phyloP scores from a whole-genome alignment of 2,113 vertebrate genomes.

The Gracilinanus agilis region DNA sequence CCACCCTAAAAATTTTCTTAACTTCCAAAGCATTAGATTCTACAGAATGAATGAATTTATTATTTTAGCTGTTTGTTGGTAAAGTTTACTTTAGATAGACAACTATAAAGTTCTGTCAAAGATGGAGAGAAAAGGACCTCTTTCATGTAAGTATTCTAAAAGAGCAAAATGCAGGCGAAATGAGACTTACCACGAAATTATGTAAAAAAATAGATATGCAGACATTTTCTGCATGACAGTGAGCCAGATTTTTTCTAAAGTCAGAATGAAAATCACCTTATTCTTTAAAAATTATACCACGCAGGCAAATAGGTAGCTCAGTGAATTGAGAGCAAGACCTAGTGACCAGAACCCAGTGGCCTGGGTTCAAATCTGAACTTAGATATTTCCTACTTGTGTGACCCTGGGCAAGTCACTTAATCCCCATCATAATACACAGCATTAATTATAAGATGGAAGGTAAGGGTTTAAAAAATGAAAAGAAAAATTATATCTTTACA shows the following conservation, averaged over 20 bases:
- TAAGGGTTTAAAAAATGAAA: too few species aligned
- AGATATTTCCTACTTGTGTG: too few species aligned
- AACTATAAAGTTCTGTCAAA: constrained; percentile 4
- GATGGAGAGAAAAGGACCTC: constrained; percentile 48
- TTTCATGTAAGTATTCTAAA: constrained; percentile 20
- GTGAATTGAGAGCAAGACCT: too few species aligned
- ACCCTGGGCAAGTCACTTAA: too few species aligned
- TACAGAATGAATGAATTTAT: constrained; percentile 41
- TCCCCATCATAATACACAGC: too few species aligned
- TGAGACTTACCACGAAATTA: background rate
- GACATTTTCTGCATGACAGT: background rate
- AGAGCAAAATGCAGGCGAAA: background rate
- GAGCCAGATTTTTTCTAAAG: background rate
- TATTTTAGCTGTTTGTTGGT: background rate
- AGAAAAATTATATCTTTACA: constrained; percentile 32
- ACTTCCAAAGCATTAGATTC: background rate
- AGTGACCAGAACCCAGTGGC: too few species aligned
- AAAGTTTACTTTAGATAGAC: constrained; percentile 43
- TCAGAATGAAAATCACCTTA: constrained; percentile 37
- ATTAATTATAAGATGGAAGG: too few species aligned
- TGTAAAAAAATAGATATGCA: background rate
- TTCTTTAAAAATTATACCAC: constrained; percentile 34
- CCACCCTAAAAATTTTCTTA: background rate
- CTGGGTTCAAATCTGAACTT: too few species aligned
- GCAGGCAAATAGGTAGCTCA: background rate